These are phyloP conservation scores for Sardina pilchardus DNA, from an alignment of 2,113 vertebrate species.

Conservation along the genomic window DNA sequence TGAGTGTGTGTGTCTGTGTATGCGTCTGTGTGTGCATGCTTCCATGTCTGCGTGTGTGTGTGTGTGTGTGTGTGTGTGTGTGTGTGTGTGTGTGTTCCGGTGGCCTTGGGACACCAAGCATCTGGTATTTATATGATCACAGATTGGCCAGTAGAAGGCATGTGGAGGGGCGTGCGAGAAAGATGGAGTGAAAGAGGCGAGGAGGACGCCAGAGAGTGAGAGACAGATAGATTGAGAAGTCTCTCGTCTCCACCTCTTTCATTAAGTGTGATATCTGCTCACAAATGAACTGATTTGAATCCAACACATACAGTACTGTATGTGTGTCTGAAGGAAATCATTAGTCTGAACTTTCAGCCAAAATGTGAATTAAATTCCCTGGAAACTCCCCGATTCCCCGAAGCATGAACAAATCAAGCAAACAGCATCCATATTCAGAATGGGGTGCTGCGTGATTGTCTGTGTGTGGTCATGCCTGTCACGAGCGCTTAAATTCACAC, in stretches of 20 bases:
- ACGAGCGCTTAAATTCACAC: background rate
- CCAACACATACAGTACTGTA: background rate
- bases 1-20: slow-evolving; percentile 38
- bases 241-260: background rate
- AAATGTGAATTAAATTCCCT: background rate
- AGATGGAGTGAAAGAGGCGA: slow-evolving; percentile 15
- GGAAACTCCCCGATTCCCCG: background rate
- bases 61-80: slow-evolving; percentile 31
- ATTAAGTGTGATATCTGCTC: background rate
- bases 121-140: slow-evolving; percentile 54
- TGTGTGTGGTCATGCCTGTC: background rate
- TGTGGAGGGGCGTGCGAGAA: slow-evolving; percentile 35
- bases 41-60: background rate
- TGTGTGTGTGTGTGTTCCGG: slow-evolving; percentile 37
- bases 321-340: background rate
- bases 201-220: background rate
- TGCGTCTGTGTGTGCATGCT: slow-evolving; percentile 10
- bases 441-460: background rate
- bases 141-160: slow-evolving; percentile 47
- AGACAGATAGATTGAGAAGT: background rate
- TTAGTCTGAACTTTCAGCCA: background rate
- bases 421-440: background rate
- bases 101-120: slow-evolving; percentile 48
- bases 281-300: background rate
- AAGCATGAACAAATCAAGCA: background rate